Evolutionary conservation across 2,113 vertebrate genomes (phyloP), one percentile per base, ranked within the genome.

Genomic region (Poicephalus meyeri): DNA sequence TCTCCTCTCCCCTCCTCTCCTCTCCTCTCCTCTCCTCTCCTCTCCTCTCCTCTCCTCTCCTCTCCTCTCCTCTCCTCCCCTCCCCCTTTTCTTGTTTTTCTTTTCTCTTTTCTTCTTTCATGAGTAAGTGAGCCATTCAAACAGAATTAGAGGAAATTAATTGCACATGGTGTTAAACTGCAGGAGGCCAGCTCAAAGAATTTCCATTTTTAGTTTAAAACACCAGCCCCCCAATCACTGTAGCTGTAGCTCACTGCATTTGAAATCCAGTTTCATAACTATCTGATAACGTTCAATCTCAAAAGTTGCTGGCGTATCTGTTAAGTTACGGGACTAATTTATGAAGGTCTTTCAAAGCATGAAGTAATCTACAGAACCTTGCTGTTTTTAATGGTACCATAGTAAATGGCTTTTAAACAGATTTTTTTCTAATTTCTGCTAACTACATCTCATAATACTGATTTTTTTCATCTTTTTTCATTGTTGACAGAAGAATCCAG

Each of bases 131-230:
- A 86, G 11, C 20, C 26, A 55, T 88, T 93, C 42, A 41, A 82
- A 65, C 16, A 83, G 53, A 90, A 93, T 88, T 86, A 83, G 42
- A 88, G 86, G 21, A 77, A 94, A 93, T 90, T 82, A 88, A 86
- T 61, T 88, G 53, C 92, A 95, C 33, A 46, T 86, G 68, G 64
- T 83, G 25, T 77, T 88, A 88, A 94, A 80, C 64, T 80, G 58
- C 74, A 90, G 58, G 58, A 80, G 15, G 55, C 5, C 37, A 80
- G 25, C 58, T 70, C 71, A 93, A 46, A 86, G 28, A 90, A 83
- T 65, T 83, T 95, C 49, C 72, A 83, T 61, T 91, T 85, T 80
- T 50, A 56, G 17, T 86, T 88, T 64, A 15, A 83, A 79, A 66
- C 29, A 13, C 1, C 16, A 74, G 4, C 7, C 18, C 33, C 33